Conservation (phyloP, 2,888 invertebrate genomes). For the Ametastegia equiseti region DNA sequence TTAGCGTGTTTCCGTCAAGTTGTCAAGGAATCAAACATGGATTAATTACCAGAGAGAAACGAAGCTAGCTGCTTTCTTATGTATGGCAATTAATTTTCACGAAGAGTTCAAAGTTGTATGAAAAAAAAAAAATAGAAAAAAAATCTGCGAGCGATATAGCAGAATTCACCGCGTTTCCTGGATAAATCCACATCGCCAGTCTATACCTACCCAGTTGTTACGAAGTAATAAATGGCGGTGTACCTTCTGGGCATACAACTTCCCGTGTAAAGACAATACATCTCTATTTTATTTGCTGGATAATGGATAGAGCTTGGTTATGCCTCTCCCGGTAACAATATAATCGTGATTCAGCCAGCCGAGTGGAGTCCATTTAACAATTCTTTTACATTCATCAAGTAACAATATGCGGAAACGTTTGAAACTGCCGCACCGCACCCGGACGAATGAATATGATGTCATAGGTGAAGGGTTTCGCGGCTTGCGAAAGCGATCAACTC, state of each 20-base stretch:
- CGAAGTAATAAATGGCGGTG: slow-evolving; percentile 62
- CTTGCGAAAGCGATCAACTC: slow-evolving; percentile 15
- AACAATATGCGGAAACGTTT: slow-evolving; percentile 64
- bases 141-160: slow-evolving; percentile 8
- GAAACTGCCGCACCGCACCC: slow-evolving; percentile 27
- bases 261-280: slow-evolving; percentile 67
- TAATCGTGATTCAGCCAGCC: slow-evolving; percentile 63
- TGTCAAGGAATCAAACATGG: slow-evolving; percentile 5
- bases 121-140: neutral
- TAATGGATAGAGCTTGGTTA: slow-evolving; percentile 59
- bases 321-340: slow-evolving; percentile 62
- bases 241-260: slow-evolving; percentile 60
- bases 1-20: neutral
- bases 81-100: neutral
- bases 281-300: slow-evolving; percentile 67
- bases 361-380: slow-evolving; percentile 46
- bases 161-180: slow-evolving; percentile 58
- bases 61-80: neutral
- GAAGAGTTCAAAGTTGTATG: neutral
- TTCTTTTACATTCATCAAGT: slow-evolving; percentile 48
- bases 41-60: slow-evolving; percentile 1
- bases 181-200: slow-evolving; percentile 48
- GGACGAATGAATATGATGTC: slow-evolving; percentile 39
- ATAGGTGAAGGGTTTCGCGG: slow-evolving; percentile 27
- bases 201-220: slow-evolving; percentile 48